A percentile compares a stretch with the other conserved stretches of the same genome.
Evolutionary conservation across 2,888 invertebrate genomes (phyloP).

Genomic region (Trichopria drosophilae): DNA sequence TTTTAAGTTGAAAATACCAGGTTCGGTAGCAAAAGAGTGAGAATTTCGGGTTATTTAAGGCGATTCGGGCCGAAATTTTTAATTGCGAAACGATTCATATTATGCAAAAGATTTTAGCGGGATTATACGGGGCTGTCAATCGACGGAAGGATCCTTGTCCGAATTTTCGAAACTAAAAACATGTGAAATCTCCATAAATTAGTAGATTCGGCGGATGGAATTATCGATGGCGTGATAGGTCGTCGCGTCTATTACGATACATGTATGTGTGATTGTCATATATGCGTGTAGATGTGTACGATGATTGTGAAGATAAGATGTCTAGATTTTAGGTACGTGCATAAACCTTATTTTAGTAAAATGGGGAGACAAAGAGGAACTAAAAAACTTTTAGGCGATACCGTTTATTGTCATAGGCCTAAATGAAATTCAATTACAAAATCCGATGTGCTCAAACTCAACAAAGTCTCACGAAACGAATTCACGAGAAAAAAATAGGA

Average conservation of each 20-base stretch:
- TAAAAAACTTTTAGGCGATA: slow-evolving; percentile 32
- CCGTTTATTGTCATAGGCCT: slow-evolving; percentile 44
- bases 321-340: slow-evolving; percentile 32
- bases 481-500: slow-evolving; percentile 29
- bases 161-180: no score
- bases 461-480: slow-evolving; percentile 44
- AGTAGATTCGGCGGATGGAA: slow-evolving; percentile 1
- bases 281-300: slow-evolving; percentile 35
- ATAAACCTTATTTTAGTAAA: slow-evolving; percentile 43
- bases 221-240: slow-evolving; percentile 16
- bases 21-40: no score
- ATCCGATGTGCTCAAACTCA: slow-evolving; percentile 54
- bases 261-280: slow-evolving; percentile 26
- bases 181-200: no score
- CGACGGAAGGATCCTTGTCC: no score
- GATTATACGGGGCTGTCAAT: no score
- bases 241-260: slow-evolving; percentile 37
- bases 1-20: no score
- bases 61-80: no score
- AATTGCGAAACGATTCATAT: no score
- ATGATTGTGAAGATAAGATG: slow-evolving; percentile 34
- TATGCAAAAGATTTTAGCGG: no score
- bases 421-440: slow-evolving; percentile 51
- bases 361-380: slow-evolving; percentile 27
- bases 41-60: no score